A percentile compares a stretch with the other conserved stretches of the same genome.
Conservation (phyloP, 2,888 invertebrate species). For the Phalera bucephala region DNA sequence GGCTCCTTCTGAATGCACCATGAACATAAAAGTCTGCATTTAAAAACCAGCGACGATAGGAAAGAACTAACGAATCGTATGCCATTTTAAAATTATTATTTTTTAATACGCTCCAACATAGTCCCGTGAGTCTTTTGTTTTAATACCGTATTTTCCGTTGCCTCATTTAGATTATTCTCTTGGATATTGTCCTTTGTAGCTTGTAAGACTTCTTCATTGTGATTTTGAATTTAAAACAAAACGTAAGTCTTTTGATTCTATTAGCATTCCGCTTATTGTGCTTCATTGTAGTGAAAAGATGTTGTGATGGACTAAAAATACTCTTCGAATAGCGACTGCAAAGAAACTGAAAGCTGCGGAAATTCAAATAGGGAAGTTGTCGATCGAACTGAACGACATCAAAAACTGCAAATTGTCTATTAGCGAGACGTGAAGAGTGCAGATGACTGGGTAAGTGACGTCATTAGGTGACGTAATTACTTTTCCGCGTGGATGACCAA, state of each 20-base stretch:
- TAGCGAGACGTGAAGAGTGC: slow-evolving; percentile 49
- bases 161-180: slow-evolving; percentile 40
- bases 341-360: slow-evolving; percentile 19
- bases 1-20: slow-evolving; percentile 65
- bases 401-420: slow-evolving; percentile 77
- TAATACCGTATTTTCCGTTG: slow-evolving; percentile 44
- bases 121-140: slow-evolving; percentile 47
- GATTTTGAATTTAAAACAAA: slow-evolving; percentile 1
- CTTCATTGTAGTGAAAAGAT: not conserved
- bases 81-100: slow-evolving; percentile 52
- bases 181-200: slow-evolving; percentile 30
- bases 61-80: slow-evolving; percentile 52
- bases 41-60: slow-evolving; percentile 50
- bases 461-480: slow-evolving; percentile 79
- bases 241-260: not conserved
- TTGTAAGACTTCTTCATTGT: slow-evolving; percentile 1
- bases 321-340: slow-evolving; percentile 8
- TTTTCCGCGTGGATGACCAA: slow-evolving; percentile 78
- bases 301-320: not conserved
- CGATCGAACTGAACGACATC: slow-evolving; percentile 46
- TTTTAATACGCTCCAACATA: slow-evolving; percentile 39
- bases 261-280: not conserved
- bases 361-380: slow-evolving; percentile 22
- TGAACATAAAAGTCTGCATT: slow-evolving; percentile 62
- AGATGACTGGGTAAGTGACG: slow-evolving; percentile 70